These are phyloP conservation scores for Myopa testacea DNA, from an alignment of 2,888 invertebrate species.

Conservation along the genomic window DNA sequence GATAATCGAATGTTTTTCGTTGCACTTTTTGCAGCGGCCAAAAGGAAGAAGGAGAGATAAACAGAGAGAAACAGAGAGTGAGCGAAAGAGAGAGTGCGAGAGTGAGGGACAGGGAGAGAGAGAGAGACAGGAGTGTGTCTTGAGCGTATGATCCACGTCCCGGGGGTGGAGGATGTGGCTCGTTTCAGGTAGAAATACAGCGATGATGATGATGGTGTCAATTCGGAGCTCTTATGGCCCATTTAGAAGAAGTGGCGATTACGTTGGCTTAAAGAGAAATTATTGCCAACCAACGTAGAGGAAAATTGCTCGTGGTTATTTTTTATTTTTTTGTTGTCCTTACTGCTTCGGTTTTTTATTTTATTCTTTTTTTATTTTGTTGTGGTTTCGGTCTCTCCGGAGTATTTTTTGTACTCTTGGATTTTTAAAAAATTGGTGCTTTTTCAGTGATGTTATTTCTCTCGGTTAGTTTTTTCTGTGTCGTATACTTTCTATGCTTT, in stretches of 20 bases:
- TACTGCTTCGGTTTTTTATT: no score
- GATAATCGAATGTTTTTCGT: slow-evolving; percentile 36
- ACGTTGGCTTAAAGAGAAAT: slow-evolving; percentile 64
- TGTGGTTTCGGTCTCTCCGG: no score
- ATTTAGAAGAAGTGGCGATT: slow-evolving; percentile 60
- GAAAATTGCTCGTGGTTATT: slow-evolving; percentile 22
- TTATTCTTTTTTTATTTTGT: no score
- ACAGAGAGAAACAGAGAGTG: neutral
- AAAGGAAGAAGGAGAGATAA: no score
- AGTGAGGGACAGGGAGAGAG: neutral
- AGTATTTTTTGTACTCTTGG: no score
- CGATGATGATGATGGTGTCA: slow-evolving; percentile 14
- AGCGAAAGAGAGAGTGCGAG: neutral
- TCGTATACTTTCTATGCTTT: no score
- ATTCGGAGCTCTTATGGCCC: slow-evolving; percentile 35
- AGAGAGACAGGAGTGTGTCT: neutral
- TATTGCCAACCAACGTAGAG: slow-evolving; percentile 52
- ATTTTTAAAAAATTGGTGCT: no score
- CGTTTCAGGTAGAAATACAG: neutral
- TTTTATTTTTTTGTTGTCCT: no score
- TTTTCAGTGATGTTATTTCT: no score
- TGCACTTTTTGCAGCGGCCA: neutral
- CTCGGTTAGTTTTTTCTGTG: no score
- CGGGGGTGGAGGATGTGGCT: neutral
- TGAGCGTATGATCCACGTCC: no score